Conservation (phyloP, 2,113 vertebrate genomes). For the Galbula dea region DNA sequence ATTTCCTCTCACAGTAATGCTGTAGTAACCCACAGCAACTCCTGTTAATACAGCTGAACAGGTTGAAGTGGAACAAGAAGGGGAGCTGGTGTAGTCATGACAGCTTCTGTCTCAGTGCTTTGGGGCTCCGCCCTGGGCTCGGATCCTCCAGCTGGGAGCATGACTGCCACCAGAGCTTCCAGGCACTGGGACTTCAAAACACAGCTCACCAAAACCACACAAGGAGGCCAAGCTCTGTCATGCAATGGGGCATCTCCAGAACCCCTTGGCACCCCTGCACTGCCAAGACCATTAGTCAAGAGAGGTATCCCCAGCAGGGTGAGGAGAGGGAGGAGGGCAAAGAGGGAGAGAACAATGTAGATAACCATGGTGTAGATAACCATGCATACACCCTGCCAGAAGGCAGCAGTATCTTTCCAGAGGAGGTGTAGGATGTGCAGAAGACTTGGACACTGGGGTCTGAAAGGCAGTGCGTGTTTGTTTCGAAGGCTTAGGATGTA, state of each 20-base stretch:
- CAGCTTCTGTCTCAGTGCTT: neutral
- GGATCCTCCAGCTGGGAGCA: conserved; percentile 33
- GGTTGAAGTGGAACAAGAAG: neutral
- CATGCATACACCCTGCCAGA: neutral
- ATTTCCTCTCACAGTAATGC: neutral
- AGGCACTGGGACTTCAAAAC: conserved; percentile 29
- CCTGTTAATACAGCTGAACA: neutral
- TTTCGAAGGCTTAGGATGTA: neutral
- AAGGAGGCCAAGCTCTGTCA: neutral
- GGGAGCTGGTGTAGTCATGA: neutral
- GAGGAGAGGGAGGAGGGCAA: neutral
- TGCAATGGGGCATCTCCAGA: neutral
- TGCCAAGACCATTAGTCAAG: neutral
- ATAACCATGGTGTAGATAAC: neutral
- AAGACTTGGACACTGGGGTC: neutral
- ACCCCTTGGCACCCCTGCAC: neutral
- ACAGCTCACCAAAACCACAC: conserved; percentile 4
- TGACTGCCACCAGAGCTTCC: conserved; percentile 33
- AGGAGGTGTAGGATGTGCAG: neutral
- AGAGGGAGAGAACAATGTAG: neutral
- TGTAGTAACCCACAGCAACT: neutral
- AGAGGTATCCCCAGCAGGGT: neutral
- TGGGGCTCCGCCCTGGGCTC: neutral
- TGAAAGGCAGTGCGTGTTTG: rapidly evolving
- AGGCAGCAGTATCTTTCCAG: neutral